Base-by-base conservation (phyloP, 1,140 invertebrate species). In the Drosophila tristis region DNA sequence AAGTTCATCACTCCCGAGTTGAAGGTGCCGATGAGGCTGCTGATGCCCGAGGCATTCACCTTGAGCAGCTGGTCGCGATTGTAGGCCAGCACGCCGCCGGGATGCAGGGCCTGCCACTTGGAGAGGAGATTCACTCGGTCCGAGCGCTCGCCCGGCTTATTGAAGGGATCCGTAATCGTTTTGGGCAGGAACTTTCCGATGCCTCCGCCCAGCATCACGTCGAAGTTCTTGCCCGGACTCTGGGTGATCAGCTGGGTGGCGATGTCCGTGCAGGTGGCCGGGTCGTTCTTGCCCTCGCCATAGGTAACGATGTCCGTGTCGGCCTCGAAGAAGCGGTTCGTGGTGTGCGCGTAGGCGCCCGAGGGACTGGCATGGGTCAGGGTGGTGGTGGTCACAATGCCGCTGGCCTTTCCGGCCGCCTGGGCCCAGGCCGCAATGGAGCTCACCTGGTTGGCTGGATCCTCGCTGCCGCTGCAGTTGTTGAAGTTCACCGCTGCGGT, bases 401-500 rank as follows among this genome's bases (percentile, higher is more conserved):
- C 92, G 0, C 85, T 90, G 0, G 67, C 73, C 75, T 93, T 90
- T 87, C 96, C 97, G 92, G 95, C 94, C 64, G 95, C 94, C 89
- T 97, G 96, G 0, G 96, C 97, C 97, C 97, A 98, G 72, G 95
- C 94, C 2, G 97, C 93, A 48, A 98, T 93, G 0, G 96, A 97
- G 93, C 89, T 81, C 2, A 95, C 91, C 51, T 93, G 92, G 70
- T 93, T 93, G 8, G 80, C 90, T 1, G 92, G 77, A 59, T 94
- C 29, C 91, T 96, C 87, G 8, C 95, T 95, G 0, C 94, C 94
- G 1, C 93, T 81, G 81, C 97, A 97, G 89, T 96, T 94, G n/a
- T 93, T 92, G 1, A 93, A 90, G 54, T 90, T 74, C 0, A 97
- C 97, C 67, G 68, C 92, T 39, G 74, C 94, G 92, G 48, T 94